Evolutionary conservation across 2,888 invertebrate genomes (phyloP).

Genomic region (Spisula solida): DNA sequence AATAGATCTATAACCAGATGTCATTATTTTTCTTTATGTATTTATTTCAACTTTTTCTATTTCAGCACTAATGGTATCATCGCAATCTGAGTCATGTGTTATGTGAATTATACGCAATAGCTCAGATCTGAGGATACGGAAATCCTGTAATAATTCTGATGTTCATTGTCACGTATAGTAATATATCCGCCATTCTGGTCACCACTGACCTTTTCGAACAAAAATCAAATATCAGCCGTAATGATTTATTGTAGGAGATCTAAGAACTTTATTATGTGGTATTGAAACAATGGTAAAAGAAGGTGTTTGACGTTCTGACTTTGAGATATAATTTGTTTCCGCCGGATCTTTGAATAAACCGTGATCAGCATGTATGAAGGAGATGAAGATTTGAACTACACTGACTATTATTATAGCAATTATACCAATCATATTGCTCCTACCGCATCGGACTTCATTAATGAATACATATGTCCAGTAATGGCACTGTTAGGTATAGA

Average conservation of each 20-base stretch:
- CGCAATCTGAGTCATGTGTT: neutral
- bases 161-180: neutral
- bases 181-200: neutral
- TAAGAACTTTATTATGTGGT: neutral
- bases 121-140: neutral
- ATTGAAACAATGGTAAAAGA: neutral
- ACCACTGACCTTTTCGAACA: too few relatives aligned
- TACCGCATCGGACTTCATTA: slow-evolving; percentile 47
- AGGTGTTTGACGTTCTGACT: neutral
- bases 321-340: slow-evolving; percentile 28
- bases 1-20: neutral
- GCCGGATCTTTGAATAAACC: neutral
- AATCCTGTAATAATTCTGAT: neutral
- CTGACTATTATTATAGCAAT: neutral
- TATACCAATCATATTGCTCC: neutral
- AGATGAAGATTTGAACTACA: neutral
- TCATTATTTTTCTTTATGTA: neutral
- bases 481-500: slow-evolving; percentile 77
- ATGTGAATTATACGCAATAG: neutral
- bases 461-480: slow-evolving; percentile 74
- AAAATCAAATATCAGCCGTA: too few relatives aligned
- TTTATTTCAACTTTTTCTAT: neutral
- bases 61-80: neutral
- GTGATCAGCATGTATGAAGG: neutral
- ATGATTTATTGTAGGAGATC: too few relatives aligned